Percentiles rank a stretch among this genome's conserved stretches.
These are phyloP conservation scores for Cerastis leucographa DNA, from an alignment of 2,888 invertebrate genomes.

Conservation along the genomic window DNA sequence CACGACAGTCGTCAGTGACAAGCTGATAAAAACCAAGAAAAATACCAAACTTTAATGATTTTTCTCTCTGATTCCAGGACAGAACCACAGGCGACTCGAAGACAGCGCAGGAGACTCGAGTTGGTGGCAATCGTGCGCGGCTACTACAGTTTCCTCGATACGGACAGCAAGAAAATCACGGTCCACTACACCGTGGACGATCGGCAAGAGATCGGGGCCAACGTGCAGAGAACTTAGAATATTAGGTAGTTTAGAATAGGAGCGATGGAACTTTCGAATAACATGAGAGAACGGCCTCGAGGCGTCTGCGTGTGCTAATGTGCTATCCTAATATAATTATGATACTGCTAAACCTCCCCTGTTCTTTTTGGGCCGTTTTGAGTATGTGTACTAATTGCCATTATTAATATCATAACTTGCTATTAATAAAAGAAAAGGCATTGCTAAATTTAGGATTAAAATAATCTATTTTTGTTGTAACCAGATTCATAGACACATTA, in stretches of 20 bases:
- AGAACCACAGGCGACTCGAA: conserved; percentile 80
- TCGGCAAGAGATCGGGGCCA: conserved; percentile 76
- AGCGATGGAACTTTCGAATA: conserved; percentile 19
- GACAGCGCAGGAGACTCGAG: conserved; percentile 77
- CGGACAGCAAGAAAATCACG: conserved; percentile 81
- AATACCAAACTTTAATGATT: neutral
- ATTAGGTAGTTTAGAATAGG: conserved; percentile 6
- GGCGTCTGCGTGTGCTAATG: neutral
- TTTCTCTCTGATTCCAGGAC: conserved; percentile 75
- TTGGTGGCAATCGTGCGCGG: conserved; percentile 79
- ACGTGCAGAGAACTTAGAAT: conserved; percentile 69
- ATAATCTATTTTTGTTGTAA: neutral
- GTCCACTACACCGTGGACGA: conserved; percentile 84
- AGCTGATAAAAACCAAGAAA: neutral
- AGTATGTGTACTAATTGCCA: neutral
- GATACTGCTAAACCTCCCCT: neutral
- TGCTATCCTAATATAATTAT: neutral
- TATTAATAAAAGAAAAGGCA: neutral
- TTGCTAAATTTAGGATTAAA: neutral
- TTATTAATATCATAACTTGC: neutral
- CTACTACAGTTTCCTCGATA: conserved; percentile 81
- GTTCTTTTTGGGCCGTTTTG: neutral
- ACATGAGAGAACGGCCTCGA: too few species aligned
- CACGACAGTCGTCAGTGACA: neutral
- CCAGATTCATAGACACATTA: neutral